Evolutionary conservation across 2,797 vertebrate genomes (phyloP).

Genomic region (Psittacula derbiana): DNA sequence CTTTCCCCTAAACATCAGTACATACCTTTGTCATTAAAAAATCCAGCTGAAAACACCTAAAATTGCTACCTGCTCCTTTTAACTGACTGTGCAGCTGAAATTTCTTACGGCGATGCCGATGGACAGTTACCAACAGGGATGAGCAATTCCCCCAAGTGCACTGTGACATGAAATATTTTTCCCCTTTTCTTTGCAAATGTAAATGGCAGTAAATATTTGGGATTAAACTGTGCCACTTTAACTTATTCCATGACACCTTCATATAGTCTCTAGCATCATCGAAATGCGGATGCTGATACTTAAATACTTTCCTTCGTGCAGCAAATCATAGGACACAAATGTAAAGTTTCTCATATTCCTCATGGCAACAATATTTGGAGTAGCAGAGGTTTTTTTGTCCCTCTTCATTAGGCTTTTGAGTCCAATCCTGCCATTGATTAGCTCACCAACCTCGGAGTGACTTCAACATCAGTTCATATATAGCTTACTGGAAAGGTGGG

Average conservation of each 20-base stretch:
- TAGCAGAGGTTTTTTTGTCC: background rate
- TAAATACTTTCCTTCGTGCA: background rate
- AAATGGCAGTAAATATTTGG: background rate
- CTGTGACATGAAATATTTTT: rapidly evolving
- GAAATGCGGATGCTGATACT: background rate
- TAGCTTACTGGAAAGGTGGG: conserved; percentile 30
- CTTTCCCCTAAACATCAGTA: background rate
- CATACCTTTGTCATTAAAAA: background rate
- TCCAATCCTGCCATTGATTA: conserved; percentile 31
- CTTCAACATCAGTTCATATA: background rate
- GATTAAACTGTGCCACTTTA: background rate
- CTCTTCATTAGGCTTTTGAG: background rate
- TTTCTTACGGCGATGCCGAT: rapidly evolving
- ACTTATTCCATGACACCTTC: background rate
- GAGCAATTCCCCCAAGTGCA: background rate
- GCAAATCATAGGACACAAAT: background rate
- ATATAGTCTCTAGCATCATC: background rate
- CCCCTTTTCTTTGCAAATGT: background rate
- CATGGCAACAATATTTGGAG: rapidly evolving
- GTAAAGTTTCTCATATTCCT: background rate
- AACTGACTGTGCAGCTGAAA: background rate
- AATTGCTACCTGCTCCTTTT: background rate
- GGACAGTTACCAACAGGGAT: background rate
- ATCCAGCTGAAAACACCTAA: background rate
- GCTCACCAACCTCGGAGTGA: conserved; percentile 26